Percentiles rank a stretch among this genome's conserved stretches.
These are phyloP conservation scores for Speoplatyrhinus poulsoni DNA, from an alignment of 2,113 vertebrate species.

Conservation along the genomic window DNA sequence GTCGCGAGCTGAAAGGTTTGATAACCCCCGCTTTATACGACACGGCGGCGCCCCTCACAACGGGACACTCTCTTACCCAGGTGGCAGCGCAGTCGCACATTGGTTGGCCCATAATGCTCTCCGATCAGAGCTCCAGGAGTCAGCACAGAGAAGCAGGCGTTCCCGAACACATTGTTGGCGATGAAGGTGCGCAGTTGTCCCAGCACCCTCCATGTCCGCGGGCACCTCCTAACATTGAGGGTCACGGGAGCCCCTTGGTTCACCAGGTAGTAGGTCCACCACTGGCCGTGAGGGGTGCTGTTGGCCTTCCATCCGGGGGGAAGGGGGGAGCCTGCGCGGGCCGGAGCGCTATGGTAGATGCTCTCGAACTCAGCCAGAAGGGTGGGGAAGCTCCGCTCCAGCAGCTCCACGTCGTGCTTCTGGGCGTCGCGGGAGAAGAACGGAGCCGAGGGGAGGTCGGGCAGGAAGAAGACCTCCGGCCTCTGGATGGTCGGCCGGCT, in stretches of 20 bases:
- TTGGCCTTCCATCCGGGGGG: conserved; percentile 93
- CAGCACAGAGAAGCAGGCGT: conserved; percentile 95
- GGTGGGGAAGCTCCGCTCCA: conserved; percentile 92
- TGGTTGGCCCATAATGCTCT: conserved; percentile 95
- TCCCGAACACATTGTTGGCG: conserved; percentile 96
- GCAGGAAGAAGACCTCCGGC: conserved; percentile 95
- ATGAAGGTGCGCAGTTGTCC: conserved; percentile 97
- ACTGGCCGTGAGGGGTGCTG: conserved; percentile 89
- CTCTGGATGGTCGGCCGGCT: conserved; percentile 92
- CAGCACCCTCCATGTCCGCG: conserved; percentile 92
- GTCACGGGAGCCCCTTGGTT: conserved; percentile 92
- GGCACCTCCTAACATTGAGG: conserved; percentile 92
- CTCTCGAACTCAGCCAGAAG: conserved; percentile 92
- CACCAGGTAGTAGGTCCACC: conserved; percentile 97
- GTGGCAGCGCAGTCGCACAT: conserved; percentile 96
- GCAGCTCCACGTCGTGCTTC: conserved; percentile 93
- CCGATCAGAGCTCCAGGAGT: conserved; percentile 89
- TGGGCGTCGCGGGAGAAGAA: conserved; percentile 96
- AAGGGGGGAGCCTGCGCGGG: conserved; percentile 85
- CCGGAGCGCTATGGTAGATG: conserved; percentile 87
- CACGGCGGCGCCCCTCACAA: not conserved
- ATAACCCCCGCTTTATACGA: no score
- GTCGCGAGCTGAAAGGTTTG: no score
- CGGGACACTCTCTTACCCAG: conserved; percentile 74
- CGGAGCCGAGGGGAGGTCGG: conserved; percentile 88